Base-by-base conservation (phyloP, 2,888 invertebrate species). In the Xestobium rufovillosum region DNA sequence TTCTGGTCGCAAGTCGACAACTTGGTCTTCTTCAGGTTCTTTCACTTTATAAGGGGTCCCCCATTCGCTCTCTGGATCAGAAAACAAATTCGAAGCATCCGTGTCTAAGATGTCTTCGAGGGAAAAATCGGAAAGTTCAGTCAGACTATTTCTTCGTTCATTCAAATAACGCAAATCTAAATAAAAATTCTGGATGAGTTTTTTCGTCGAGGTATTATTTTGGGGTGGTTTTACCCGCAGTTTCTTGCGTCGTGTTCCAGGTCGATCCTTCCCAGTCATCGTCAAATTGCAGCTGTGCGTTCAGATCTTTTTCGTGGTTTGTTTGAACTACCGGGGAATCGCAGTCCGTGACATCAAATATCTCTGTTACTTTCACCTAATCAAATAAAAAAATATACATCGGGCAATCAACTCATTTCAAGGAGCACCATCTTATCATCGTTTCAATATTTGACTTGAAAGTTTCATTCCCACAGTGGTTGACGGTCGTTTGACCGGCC, bases 341-440 rank as follows among this genome's bases (percentile, higher is more conserved):
- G 33, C 78, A 76, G 50, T 85, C 83, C 0, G 85, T 83, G 57
- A 89, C 83, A 63, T 90, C 88, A 60, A 84, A 89, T 53, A 91
- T 89, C 70, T 90, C 88, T 1, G 88, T 88, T 53, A 90, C 81
- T 66, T 85, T 84, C 53, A 88, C 78, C 78, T 80, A 63, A 3
- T 63, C 61, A 41, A 43, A 37, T 36, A 39, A 30, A 34, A 42
- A 31, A 17, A 12, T 6, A 32, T 2, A n/a, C n/a, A n/a, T n/a
- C n/a, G n/a, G n/a, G n/a, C n/a, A n/a, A n/a, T n/a, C n/a, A n/a
- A n/a, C n/a, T 12, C 27, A 28, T 28, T 34, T 15, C 1, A 37
- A 25, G 16, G 4, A 33, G 32, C 14, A 31, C 19, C n/a, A n/a
- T n/a, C n/a, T n/a, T n/a, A n/a, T n/a, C n/a, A n/a, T n/a, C n/a